A percentile compares a stretch with the other conserved stretches of the same genome.
Conservation (phyloP, 2,113 vertebrate species). For the Urocolius indicus region DNA sequence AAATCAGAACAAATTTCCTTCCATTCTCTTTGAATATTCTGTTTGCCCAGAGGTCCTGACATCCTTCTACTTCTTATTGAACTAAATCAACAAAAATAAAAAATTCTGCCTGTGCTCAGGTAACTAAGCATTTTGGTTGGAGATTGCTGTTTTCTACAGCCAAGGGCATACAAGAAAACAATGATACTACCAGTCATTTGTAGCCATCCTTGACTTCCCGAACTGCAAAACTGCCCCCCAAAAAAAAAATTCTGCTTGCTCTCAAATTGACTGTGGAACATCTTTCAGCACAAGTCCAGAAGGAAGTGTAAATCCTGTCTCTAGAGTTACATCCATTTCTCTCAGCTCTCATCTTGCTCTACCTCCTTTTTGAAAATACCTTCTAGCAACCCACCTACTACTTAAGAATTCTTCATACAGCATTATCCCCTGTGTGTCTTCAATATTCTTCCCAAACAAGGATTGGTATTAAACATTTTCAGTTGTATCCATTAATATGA, state of each 20-base stretch:
- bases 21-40: background rate
- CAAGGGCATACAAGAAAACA: background rate
- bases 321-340: background rate
- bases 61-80: background rate
- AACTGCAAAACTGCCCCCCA: no score
- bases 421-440: background rate
- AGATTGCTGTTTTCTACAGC: background rate
- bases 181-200: background rate
- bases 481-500: slow-evolving; percentile 24
- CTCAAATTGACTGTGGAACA: background rate
- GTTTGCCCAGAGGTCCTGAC: background rate
- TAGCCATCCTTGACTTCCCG: background rate
- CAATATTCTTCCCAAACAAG: slow-evolving; percentile 1
- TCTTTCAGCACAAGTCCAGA: background rate
- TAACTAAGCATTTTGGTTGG: slow-evolving; percentile 1
- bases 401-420: slow-evolving; percentile 14
- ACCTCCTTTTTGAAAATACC: background rate
- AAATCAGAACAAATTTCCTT: background rate
- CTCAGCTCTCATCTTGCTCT: background rate
- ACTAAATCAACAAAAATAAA: background rate
- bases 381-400: background rate
- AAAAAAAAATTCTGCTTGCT: slow-evolving; percentile 3
- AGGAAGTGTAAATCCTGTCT: background rate
- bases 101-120: background rate
- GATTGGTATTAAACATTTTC: background rate